phyloP scores from a whole-genome alignment of 2,888 invertebrate species.

The Protodeltote pygarga region DNA sequence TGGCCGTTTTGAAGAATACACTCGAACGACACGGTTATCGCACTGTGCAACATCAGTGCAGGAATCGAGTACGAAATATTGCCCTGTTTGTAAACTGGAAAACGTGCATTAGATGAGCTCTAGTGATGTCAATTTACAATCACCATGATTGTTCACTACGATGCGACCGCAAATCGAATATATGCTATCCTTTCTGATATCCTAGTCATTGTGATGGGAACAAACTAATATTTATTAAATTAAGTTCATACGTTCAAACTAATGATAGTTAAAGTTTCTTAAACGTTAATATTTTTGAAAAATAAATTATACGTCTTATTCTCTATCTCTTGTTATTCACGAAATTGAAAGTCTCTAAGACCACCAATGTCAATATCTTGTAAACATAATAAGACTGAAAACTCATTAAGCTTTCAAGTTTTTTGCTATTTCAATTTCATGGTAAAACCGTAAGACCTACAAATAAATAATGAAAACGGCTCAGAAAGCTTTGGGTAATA shows the following conservation, averaged over 20 bases:
- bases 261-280: not conserved
- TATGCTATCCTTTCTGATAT: constrained; percentile 6
- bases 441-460: not conserved
- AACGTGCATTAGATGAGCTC: constrained; percentile 19
- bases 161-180: constrained; percentile 8
- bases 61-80: constrained; percentile 25
- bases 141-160: constrained; percentile 15
- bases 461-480: constrained; percentile 26
- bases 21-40: constrained; percentile 15
- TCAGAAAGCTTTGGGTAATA: constrained; percentile 7
- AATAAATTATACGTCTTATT: too few species aligned
- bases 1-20: constrained; percentile 33
- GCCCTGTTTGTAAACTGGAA: constrained; percentile 34
- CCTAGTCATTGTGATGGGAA: not conserved
- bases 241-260: not conserved
- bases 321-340: too few species aligned
- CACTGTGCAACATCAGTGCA: constrained; percentile 29
- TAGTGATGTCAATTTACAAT: constrained; percentile 36
- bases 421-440: not conserved
- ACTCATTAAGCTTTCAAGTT: too few species aligned
- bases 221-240: not conserved
- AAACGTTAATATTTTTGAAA: not conserved
- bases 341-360: too few species aligned
- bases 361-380: too few species aligned
- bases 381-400: too few species aligned